Evolutionary conservation across 2,797 vertebrate species (phyloP).

Genomic region (Diplodus puntazzo): DNA sequence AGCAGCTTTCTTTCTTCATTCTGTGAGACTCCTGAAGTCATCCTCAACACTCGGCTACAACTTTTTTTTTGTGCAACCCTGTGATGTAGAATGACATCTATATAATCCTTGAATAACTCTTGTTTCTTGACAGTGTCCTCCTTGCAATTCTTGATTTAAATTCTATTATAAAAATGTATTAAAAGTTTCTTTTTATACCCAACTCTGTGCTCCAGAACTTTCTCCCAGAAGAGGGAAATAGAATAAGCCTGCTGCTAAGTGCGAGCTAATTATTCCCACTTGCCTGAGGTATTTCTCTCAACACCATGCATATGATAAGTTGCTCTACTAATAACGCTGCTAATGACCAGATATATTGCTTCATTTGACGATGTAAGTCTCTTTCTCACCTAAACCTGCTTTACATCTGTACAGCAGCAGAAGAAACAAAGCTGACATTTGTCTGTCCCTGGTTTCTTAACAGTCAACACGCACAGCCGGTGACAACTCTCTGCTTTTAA

Average conservation of each 20-base stretch:
- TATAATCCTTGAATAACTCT: too few relatives aligned
- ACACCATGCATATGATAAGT: slow-evolving; percentile 57
- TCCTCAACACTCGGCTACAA: too few relatives aligned
- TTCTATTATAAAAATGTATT: slow-evolving; percentile 11
- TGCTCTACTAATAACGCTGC: slow-evolving; percentile 59
- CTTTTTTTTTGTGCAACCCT: too few relatives aligned
- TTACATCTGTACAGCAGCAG: slow-evolving; percentile 21
- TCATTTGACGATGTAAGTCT: slow-evolving; percentile 52
- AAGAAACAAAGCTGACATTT: slow-evolving; percentile 61
- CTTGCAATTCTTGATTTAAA: not conserved
- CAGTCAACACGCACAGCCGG: slow-evolving; percentile 13
- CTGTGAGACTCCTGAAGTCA: too few relatives aligned
- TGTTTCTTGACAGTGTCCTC: too few relatives aligned
- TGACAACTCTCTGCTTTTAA: slow-evolving; percentile 43
- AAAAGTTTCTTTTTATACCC: slow-evolving; percentile 13
- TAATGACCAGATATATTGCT: slow-evolving; percentile 61
- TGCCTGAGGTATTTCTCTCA: slow-evolving; percentile 57
- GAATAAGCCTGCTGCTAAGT: slow-evolving; percentile 51
- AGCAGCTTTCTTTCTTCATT: too few relatives aligned
- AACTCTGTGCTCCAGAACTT: slow-evolving; percentile 39
- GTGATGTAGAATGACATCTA: too few relatives aligned
- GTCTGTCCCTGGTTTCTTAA: slow-evolving; percentile 35
- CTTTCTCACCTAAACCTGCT: slow-evolving; percentile 26
- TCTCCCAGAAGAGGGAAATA: slow-evolving; percentile 38
- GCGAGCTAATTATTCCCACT: slow-evolving; percentile 69